Percentiles rank a stretch among this genome's conserved stretches.
These are phyloP conservation scores for Oscheius onirici DNA, from an alignment of 2,888 invertebrate genomes.

Conservation along the genomic window DNA sequence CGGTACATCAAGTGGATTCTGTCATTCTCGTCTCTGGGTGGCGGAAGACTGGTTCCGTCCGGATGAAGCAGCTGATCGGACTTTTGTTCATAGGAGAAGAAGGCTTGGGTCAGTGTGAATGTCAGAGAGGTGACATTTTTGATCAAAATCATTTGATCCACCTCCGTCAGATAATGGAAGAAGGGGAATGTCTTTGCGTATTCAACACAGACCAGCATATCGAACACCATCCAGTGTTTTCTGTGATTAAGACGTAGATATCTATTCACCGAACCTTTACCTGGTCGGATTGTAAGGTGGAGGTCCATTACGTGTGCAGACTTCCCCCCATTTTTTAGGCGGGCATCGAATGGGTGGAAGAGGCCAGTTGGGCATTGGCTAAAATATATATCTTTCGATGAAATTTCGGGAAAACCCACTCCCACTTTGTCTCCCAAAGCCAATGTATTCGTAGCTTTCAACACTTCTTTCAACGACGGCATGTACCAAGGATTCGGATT, in stretches of 20 bases:
- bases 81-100: constrained; percentile 46
- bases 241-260: neutral
- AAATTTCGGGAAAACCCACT: constrained; percentile 21
- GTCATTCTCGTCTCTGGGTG: too few species aligned
- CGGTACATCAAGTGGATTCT: neutral
- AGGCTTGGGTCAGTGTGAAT: constrained; percentile 39
- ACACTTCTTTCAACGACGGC: constrained; percentile 10
- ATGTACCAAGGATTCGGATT: constrained; percentile 33
- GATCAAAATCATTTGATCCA: constrained; percentile 29
- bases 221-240: constrained; percentile 50
- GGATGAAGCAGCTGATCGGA: constrained; percentile 44
- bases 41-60: constrained; percentile 39
- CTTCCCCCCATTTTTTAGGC: too few species aligned
- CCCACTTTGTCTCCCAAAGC: constrained; percentile 36
- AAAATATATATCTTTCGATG: neutral
- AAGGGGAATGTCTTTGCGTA: constrained; percentile 57
- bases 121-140: constrained; percentile 25
- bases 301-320: too few species aligned
- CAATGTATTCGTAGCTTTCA: constrained; percentile 13
- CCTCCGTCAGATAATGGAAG: constrained; percentile 37
- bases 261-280: too few species aligned
- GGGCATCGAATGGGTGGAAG: neutral
- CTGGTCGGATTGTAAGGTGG: too few species aligned
- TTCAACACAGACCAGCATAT: constrained; percentile 46
- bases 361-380: constrained; percentile 33